Evolutionary conservation across 53 echinoderm and acorn worm genomes (phyloP), one percentile per base, ranked within the genome.

Genomic region (Astropecten irregularis): DNA sequence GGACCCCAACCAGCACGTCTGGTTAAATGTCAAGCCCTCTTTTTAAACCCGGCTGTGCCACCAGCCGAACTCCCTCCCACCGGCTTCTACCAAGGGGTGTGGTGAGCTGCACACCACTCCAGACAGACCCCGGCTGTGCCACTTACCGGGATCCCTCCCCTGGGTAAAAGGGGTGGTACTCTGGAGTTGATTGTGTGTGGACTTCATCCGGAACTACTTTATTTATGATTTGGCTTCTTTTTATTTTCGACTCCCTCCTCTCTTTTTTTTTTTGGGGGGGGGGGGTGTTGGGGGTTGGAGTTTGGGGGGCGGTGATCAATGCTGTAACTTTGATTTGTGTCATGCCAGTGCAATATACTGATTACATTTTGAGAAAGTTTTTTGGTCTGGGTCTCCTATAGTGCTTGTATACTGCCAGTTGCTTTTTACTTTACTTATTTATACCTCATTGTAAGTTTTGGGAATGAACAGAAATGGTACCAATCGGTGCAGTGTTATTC

Each of bases 11-110:
- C 62, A 79, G 60, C 62, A 62, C 25, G 61, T 62, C 61, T 79
- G 62, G 47, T 47, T 44, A 79, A 79, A 79, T 79, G 79, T 79
- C 79, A 79, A 79, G 79, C 62, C 79, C 79, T 46, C 60, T 47
- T 60, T 44, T 22, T 33, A 37, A 79, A 62, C 9, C 46, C 46
- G 42, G 79, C 79, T 8, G 19, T 79, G 79, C 79, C 49, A 40
- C 47, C 49, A 79, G 31, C 49, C 27, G 13, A 20, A 19, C 79
- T 21, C 56, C 52, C 79, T 79, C 79, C 79, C 77, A 13, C 71
- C 79, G 11, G 56, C 61, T 46, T 23, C 46, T 19, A 79, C 60
- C 62, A 46, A 79, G 79, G 76, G 79, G 79, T 79, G 79, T 79
- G 79, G 79, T 62, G 62, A 61, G 40, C 40, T n/a, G 27, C n/a